Base-by-base conservation (phyloP, 2,113 vertebrate species). In the Aegotheles bennettii region DNA sequence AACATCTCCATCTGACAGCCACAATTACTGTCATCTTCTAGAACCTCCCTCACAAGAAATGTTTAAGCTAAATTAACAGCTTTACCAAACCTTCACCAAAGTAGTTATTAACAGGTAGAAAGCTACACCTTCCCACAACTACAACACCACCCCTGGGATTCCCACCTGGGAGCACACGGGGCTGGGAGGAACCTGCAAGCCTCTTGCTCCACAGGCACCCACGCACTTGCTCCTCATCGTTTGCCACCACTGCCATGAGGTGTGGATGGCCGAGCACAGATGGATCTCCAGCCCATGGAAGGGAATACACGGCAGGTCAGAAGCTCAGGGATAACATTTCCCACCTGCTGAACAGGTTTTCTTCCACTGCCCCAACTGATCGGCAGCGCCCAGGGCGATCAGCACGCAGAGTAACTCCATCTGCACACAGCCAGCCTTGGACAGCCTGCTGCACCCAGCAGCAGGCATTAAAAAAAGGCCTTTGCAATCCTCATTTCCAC, bases 11-110 rank as follows among this genome's bases (percentile, higher is more conserved):
- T 65, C 67, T 94, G 90, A 96, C 93, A 93, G 86, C 3, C 77
- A 92, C 80, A 96, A 96, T 95, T 96, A 92, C 92, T 89, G 88
- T 94, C 89, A 96, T 97, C 94, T 93, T 89, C 86, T 19, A 93
- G 90, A 89, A 75, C 83, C 86, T 90, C 88, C 80, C 76, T 76
- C 19, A 2, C 83, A 81, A 86, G 93, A 95, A 96, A 92, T 80
- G 84, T 92, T 95, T 95, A 96, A 94, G 85, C 78, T 85, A 63
- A 90, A 96, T 92, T 91, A 94, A 86, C 89, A 90, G 93, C 93
- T 95, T 95, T 81, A 94, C 84, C 93, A 95, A 93, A 95, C 88
- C 90, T 82, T 81, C 68, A 23, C 89, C 40, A 64, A 63, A 74
- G 93, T 74, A 68, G 86, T 73, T 88, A 95, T 94, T 96, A 96